Evolutionary conservation across 2,888 invertebrate genomes (phyloP).

Genomic region (Nomada flava): DNA sequence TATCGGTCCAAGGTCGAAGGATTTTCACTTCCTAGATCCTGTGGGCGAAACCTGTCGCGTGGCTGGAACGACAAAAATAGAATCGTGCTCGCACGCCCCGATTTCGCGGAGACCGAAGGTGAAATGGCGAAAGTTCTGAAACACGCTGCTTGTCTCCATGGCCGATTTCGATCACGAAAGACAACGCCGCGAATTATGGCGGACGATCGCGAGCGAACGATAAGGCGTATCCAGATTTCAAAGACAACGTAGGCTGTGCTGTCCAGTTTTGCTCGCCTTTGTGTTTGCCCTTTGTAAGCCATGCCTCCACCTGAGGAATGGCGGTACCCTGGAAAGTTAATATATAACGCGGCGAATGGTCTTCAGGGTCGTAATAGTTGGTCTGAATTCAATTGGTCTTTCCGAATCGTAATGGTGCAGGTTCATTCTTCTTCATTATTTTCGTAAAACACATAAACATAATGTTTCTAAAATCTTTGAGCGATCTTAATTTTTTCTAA

Average conservation of each 20-base stretch:
- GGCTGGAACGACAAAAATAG: conserved; percentile 20
- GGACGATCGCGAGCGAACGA: conserved; percentile 40
- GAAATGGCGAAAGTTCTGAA: conserved; percentile 63
- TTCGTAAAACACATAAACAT: too few relatives aligned
- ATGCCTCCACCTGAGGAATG: neutral
- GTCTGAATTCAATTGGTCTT: too few relatives aligned
- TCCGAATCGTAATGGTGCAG: too few relatives aligned
- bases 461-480: too few relatives aligned
- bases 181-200: conserved; percentile 52
- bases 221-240: conserved; percentile 39
- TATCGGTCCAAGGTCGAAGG: conserved; percentile 43
- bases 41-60: conserved; percentile 43
- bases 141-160: conserved; percentile 1
- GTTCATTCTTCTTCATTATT: too few relatives aligned
- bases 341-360: too few relatives aligned
- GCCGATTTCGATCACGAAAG: conserved; percentile 50
- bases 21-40: conserved; percentile 55
- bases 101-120: conserved; percentile 58
- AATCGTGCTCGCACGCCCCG: conserved; percentile 36
- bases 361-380: too few relatives aligned
- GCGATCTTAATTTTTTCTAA: too few relatives aligned
- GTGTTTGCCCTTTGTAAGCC: conserved; percentile 19
- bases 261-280: neutral
- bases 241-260: conserved; percentile 9
- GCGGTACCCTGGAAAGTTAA: neutral